Evolutionary conservation across 2,888 invertebrate species (phyloP).

Genomic region (Rhyacophila evoluta): DNA sequence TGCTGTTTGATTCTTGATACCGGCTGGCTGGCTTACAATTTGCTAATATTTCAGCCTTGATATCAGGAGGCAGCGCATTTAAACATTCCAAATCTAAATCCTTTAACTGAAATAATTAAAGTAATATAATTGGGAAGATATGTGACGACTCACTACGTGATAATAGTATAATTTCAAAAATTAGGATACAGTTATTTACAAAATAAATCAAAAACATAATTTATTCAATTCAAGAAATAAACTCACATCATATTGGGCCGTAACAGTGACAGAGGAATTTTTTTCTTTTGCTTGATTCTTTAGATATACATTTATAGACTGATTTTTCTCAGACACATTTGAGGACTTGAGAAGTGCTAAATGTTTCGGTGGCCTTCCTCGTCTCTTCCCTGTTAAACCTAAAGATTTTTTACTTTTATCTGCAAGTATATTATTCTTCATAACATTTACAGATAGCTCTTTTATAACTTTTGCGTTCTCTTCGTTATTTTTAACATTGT

Average conservation of each 20-base stretch:
- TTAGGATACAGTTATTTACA: too few relatives aligned
- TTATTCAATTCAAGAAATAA: too few relatives aligned
- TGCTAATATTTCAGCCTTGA: conserved; percentile 66
- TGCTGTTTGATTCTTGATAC: conserved; percentile 20
- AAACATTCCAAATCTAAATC: conserved; percentile 70
- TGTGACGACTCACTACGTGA: too few relatives aligned
- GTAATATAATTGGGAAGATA: too few relatives aligned
- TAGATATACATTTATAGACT: neutral
- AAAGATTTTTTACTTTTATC: conserved; percentile 47
- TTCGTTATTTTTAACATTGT: neutral
- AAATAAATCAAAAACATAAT: too few relatives aligned
- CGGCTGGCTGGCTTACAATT: conserved; percentile 50
- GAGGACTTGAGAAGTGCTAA: conserved; percentile 29
- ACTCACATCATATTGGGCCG: conserved; percentile 6
- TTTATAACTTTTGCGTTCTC: neutral
- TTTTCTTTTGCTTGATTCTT: neutral
- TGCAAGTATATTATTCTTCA: conserved; percentile 6
- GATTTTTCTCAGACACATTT: neutral
- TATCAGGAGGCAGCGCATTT: conserved; percentile 71
- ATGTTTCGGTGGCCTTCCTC: conserved; percentile 53
- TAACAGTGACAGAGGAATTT: neutral
- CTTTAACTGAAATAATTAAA: conserved; percentile 36
- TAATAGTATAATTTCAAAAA: too few relatives aligned
- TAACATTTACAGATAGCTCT: conserved; percentile 33
- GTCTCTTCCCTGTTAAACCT: conserved; percentile 53